Evolutionary conservation across 37 sponge, comb jelly and placozoan species (phyloP), one percentile per base, ranked within the genome.

Genomic region (Halisarca cf. caerulea): DNA sequence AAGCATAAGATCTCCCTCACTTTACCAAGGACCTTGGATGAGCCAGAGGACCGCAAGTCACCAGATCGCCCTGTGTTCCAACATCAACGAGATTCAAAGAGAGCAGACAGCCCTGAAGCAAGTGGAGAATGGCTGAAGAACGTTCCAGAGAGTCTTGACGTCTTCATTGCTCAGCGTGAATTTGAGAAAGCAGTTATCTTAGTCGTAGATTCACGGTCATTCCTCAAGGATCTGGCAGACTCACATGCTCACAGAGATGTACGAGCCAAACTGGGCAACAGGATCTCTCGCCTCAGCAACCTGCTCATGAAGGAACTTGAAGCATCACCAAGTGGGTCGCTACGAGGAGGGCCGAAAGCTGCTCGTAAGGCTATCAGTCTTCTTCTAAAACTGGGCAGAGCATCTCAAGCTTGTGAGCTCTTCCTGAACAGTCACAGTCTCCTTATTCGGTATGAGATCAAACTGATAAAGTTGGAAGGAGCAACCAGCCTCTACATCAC

Each of bases 81-180:
- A 36, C 38, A 60, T 62, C 28, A 40, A 6, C 43, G 84, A 61
- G 80, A 75, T 23, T 20, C 72, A 5, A 78, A 38, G 62, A 36
- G 32, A 44, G 66, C 84, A 69, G 84, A 71, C 8, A 42, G 44
- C 28, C 32, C 47, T 24, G 58, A n/a, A 47, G 24, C 59, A 2
- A 57, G 69, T 44, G 90, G 74, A 39, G 94, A 94, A 44, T 91
- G 94, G 90, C 78, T 95, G 41, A 91, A 93, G 68, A 93, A 98
- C 45, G 89, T 90, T 0, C 97, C 97, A 6, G 99, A 96, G 81
- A 89, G 86, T 79, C 93, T 96, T 27, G 99, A 98, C 82, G 95
- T 98, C 45, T 96, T 83, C 68, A 89, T 98, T 41, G 99, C 96
- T 15, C 99, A 98, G 87, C 74, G 99, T 58, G 97, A 98, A 23